Conservation (phyloP, 1,140 invertebrate genomes). For the Philotrypesis tridentata region DNA sequence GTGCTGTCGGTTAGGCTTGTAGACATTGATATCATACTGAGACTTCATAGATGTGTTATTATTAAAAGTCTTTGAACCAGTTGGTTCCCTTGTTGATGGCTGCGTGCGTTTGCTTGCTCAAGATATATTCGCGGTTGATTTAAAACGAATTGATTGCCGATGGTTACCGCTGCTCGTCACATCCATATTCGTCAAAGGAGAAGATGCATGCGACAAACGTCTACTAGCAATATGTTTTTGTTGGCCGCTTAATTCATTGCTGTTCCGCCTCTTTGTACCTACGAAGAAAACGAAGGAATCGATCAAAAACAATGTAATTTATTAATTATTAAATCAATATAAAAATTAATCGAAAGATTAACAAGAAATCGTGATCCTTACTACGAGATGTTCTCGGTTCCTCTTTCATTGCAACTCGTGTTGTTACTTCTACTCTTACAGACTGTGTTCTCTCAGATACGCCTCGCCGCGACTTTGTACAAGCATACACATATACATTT, state of each 20-base stretch:
- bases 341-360: background rate
- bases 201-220: conserved; percentile 30
- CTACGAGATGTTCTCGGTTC: conserved; percentile 19
- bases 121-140: background rate
- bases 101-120: background rate
- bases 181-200: conserved; percentile 53
- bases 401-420: background rate
- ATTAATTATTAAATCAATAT: background rate
- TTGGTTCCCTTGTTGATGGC: conserved; percentile 29
- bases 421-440: conserved; percentile 29
- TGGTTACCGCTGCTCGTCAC: conserved; percentile 20
- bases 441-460: conserved; percentile 43
- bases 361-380: conserved; percentile 1
- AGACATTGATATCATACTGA: conserved; percentile 46
- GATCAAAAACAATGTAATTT: background rate
- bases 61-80: background rate
- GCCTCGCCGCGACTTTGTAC: too few species aligned
- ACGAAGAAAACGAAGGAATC: background rate
- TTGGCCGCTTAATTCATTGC: background rate
- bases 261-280: conserved; percentile 11
- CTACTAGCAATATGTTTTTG: conserved; percentile 23
- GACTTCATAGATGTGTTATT: background rate
- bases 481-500: too few species aligned
- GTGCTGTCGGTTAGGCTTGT: conserved; percentile 54
- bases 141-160: conserved; percentile 35